Percentiles rank a stretch among this genome's conserved stretches.
These are phyloP conservation scores for Exaiptasia diaphana DNA, from an alignment of 64 coral and sea anemone genomes.

Conservation along the genomic window DNA sequence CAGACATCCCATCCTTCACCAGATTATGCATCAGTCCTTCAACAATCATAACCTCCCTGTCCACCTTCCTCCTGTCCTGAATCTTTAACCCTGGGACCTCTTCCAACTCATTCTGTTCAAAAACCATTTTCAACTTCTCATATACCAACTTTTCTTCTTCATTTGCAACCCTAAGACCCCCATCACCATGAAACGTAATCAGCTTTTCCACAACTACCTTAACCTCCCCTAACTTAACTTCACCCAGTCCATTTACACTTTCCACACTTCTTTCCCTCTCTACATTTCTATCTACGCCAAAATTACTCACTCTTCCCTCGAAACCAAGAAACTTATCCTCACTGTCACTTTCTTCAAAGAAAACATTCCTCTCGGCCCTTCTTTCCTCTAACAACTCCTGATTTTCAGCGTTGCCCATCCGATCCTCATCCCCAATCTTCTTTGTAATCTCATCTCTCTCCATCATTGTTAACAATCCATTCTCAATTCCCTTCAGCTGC, in stretches of 20 bases:
- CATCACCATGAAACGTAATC: not conserved
- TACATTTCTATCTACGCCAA: not conserved
- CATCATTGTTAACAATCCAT: not conserved
- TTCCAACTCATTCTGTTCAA: not conserved
- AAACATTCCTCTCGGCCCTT: not conserved
- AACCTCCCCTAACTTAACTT: not conserved
- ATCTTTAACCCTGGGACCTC: not conserved
- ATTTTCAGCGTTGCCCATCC: not conserved
- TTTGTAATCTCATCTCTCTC: not conserved
- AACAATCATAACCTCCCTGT: constrained; percentile 11
- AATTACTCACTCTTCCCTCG: not conserved
- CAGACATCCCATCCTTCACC: too few species aligned
- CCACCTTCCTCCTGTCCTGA: constrained; percentile 4
- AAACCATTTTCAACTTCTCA: not conserved
- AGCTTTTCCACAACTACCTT: not conserved
- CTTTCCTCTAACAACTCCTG: not conserved
- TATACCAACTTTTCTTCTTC: not conserved
- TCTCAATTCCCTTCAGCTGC: not conserved
- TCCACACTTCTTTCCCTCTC: not conserved
- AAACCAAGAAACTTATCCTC: not conserved
- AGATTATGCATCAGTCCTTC: too few species aligned
- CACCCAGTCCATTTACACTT: not conserved
- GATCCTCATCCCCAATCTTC: not conserved
- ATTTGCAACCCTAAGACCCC: not conserved
- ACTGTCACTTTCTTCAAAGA: not conserved